These are phyloP conservation scores for Thereuonema tuberculata DNA, from an alignment of 1,140 invertebrate genomes.

Conservation along the genomic window DNA sequence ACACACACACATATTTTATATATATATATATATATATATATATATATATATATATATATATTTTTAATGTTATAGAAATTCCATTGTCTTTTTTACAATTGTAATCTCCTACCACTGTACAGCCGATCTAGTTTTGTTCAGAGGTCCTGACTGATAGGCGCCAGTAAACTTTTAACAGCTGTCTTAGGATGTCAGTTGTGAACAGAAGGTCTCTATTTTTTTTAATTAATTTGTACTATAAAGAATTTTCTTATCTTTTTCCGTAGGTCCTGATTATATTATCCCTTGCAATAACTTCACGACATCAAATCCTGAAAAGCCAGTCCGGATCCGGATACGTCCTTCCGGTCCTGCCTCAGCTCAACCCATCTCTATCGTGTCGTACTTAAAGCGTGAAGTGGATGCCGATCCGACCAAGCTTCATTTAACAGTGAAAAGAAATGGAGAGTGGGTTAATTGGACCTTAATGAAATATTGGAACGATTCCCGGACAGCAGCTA, in stretches of 20 bases:
- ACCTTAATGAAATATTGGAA: constrained; percentile 46
- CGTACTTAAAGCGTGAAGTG: not conserved
- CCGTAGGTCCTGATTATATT: constrained; percentile 1
- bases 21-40: too few species aligned
- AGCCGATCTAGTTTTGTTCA: too few species aligned
- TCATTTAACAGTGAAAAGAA: constrained; percentile 7
- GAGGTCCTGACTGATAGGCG: too few species aligned
- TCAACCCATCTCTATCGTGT: not conserved
- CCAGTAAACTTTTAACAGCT: too few species aligned
- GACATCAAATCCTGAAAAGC: not conserved
- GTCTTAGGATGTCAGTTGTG: too few species aligned
- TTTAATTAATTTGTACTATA: too few species aligned
- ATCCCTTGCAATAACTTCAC: not conserved
- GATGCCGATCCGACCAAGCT: not conserved
- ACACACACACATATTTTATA: too few species aligned
- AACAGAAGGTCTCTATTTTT: too few species aligned
- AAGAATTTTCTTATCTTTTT: not conserved
- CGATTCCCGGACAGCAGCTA: constrained; percentile 56
- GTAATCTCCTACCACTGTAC: too few species aligned
- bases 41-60: too few species aligned
- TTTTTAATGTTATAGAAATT: too few species aligned
- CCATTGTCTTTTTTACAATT: too few species aligned
- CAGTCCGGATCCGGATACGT: not conserved
- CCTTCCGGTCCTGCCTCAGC: not conserved
- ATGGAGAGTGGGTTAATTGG: constrained; percentile 24